Evolutionary conservation across 1,140 invertebrate genomes (phyloP), one percentile per base, ranked within the genome.

Genomic region (Wasmannia auropunctata): DNA sequence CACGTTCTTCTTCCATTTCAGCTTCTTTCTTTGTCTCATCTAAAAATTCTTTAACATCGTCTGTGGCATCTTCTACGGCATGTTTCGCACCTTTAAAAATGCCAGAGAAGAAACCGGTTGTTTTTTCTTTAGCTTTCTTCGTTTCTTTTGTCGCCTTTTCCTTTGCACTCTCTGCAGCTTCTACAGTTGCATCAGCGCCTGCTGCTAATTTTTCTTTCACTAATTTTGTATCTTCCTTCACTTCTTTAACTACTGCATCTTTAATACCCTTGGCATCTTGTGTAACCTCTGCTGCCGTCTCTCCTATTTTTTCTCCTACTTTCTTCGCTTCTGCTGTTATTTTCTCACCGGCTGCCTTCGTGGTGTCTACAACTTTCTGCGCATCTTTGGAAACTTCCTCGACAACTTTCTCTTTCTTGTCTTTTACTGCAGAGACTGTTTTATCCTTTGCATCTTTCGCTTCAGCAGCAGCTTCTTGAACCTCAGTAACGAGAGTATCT

Each of bases 1-100:
- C 25, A 31, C 40, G 58, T 43, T 77, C 37, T 87, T 72, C 85
- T 37, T 84, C 77, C 3, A 86, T 31, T 10, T 69, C 67, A 16
- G 90, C 74, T 37, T 86, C 77, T 19, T 76, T 77, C 79, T 86
- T 92, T 70, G 70, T 88, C 89, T 88, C 87, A 19, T 86, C 87
- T 0, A 88, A 4, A 2, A 88, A 88, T 3, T 88, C 84, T 19
- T 91, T 91, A 3, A 92, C 90, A 10, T 92, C 92, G 19, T 92
- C 91, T 7, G 91, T 90, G 0, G 92, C 72, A 60, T 95, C 93
- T 54, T 93, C 92, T 11, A 89, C 90, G 1, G 90, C 85, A 51
- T 94, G 72, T 81, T 91, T 92, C 0, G 85, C 63, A 51, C 86
- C 88, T 74, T 89, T 91, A 25, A 92, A 86, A 1, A 92, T 87